Evolutionary conservation across 1,140 invertebrate species (phyloP).

Genomic region (Bombus balteatus): DNA sequence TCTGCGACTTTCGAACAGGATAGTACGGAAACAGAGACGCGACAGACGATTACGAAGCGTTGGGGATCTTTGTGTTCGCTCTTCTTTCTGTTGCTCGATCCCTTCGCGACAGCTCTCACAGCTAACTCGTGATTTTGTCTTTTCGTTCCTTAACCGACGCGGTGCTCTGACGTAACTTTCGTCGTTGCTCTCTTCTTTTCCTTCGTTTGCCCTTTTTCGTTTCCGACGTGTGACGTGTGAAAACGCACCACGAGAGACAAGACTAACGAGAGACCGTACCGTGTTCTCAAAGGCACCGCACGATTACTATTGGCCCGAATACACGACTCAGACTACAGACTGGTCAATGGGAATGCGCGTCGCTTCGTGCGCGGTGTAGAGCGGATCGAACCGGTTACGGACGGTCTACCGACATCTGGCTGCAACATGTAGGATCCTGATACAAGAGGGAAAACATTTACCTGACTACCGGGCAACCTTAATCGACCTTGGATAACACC

Average conservation of each 20-base stretch:
- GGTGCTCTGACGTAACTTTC: neutral
- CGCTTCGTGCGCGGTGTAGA: conserved; percentile 74
- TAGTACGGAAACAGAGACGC: conserved; percentile 42
- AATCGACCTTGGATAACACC: conserved; percentile 11
- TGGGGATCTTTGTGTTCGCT: neutral
- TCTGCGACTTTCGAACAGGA: conserved; percentile 33
- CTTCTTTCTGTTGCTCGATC: neutral
- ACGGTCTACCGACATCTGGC: conserved; percentile 77
- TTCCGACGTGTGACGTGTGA: conserved; percentile 54
- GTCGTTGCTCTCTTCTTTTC: neutral
- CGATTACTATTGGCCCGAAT: conserved; percentile 77
- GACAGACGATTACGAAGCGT: conserved; percentile 15
- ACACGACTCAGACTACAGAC: conserved; percentile 57
- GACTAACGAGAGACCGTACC: conserved; percentile 56
- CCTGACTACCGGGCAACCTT: neutral
- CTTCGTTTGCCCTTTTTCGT: neutral
- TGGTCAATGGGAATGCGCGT: conserved; percentile 80
- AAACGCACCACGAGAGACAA: conserved; percentile 66
- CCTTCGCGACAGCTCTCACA: neutral
- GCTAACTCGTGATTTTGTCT: neutral
- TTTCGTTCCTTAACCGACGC: too few species aligned
- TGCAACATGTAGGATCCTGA: neutral
- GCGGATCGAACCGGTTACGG: conserved; percentile 66
- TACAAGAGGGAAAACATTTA: neutral
- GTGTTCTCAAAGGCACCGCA: conserved; percentile 76